A percentile compares a stretch with the other conserved stretches of the same genome.
These are phyloP conservation scores for Poeciliopsis gracilis DNA, from an alignment of 2,797 vertebrate genomes.

Conservation along the genomic window DNA sequence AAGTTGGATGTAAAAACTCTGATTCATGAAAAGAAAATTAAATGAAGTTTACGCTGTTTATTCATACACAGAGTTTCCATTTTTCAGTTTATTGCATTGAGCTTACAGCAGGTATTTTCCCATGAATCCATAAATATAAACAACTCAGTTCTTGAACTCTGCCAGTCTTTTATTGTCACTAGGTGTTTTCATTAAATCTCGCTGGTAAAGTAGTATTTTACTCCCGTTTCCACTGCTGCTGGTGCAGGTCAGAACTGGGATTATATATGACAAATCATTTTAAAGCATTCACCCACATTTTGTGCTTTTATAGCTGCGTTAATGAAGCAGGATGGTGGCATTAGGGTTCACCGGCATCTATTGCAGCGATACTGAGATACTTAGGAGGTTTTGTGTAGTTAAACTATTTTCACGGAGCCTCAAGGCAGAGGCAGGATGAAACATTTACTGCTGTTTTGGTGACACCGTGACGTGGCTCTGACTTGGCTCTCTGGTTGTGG, in stretches of 20 bases:
- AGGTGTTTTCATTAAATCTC: background rate
- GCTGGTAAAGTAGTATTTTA: background rate
- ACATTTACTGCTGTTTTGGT: background rate
- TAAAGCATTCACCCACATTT: background rate
- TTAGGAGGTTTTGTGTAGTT: background rate
- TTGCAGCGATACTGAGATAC: background rate
- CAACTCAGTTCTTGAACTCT: background rate
- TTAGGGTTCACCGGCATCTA: background rate
- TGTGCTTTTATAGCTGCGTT: background rate
- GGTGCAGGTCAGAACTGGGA: background rate
- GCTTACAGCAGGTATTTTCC: background rate
- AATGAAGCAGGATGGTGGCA: background rate
- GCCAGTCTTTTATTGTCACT: background rate
- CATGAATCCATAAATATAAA: background rate
- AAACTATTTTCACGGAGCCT: background rate
- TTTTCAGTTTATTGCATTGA: background rate
- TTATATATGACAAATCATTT: background rate
- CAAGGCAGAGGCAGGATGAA: background rate
- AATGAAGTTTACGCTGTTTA: background rate
- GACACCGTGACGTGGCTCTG: background rate
- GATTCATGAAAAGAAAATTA: background rate
- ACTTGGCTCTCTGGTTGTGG: conserved; percentile 6
- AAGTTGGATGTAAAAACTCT: background rate
- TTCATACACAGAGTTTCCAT: background rate
- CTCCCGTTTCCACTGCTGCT: background rate